Conservation (phyloP, 2,113 vertebrate genomes). For the Myotis brandtii region DNA sequence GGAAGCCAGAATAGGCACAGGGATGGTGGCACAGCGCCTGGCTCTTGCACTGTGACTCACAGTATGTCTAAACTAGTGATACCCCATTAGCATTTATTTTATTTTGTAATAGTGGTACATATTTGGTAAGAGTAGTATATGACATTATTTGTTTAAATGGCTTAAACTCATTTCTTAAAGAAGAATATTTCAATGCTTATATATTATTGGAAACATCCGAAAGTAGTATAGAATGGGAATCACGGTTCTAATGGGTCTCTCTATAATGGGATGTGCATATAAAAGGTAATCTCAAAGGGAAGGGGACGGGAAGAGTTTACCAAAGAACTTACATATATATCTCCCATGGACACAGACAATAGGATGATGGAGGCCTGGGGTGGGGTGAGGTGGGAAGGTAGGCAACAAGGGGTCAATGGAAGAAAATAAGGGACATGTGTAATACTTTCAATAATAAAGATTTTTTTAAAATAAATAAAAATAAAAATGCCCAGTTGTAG, state of each 20-base stretch:
- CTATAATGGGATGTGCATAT: neutral
- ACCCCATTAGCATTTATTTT: neutral
- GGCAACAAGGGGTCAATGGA: too few species aligned
- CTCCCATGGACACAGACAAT: too few species aligned
- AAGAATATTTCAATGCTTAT: neutral
- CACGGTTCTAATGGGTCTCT: neutral
- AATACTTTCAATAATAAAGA: too few species aligned
- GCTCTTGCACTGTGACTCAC: neutral
- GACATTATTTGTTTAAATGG: neutral
- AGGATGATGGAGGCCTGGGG: too few species aligned
- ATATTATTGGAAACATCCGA: neutral
- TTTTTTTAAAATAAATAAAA: too few species aligned
- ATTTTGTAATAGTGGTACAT: neutral
- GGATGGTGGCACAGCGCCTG: rapidly evolving
- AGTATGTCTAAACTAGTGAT: neutral
- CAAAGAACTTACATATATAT: too few species aligned
- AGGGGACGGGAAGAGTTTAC: too few species aligned
- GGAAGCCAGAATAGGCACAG: neutral
- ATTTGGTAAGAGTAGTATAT: neutral
- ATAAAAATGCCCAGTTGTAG: neutral
- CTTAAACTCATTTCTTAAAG: neutral
- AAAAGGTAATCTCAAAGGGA: neutral
- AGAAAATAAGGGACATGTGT: too few species aligned
- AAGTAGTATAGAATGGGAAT: neutral
- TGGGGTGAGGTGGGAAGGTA: too few species aligned